Conservation (phyloP, 2,113 vertebrate genomes). For the Rhipidura dahli region DNA sequence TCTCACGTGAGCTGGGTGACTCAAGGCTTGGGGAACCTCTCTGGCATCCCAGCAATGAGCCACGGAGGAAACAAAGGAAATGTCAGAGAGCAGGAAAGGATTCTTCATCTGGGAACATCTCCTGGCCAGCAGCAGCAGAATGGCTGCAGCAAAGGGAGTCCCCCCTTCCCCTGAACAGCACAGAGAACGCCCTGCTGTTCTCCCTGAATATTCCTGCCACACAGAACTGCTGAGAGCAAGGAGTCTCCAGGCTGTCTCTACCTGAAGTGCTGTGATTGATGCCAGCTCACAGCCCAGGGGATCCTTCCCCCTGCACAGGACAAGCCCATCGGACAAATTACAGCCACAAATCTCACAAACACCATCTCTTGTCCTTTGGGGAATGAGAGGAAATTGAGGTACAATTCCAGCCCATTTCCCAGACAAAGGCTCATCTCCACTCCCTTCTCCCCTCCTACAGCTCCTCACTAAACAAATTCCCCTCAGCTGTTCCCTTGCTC, state of each 20-base stretch:
- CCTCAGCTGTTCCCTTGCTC: background rate
- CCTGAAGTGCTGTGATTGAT: background rate
- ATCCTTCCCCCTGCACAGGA: background rate
- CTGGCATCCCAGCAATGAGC: background rate
- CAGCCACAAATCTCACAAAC: background rate
- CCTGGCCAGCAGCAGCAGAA: background rate
- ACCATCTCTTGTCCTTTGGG: background rate
- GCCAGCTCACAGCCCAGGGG: background rate
- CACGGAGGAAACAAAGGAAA: background rate
- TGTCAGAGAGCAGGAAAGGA: background rate
- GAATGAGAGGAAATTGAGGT: background rate
- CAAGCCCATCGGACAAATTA: background rate
- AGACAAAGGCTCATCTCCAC: background rate
- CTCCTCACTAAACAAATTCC: background rate
- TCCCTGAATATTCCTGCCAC: background rate
- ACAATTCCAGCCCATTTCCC: background rate
- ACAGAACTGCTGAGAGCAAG: background rate
- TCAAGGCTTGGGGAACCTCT: background rate
- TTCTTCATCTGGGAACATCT: background rate
- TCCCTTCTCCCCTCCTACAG: background rate
- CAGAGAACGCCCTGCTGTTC: background rate
- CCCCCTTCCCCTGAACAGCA: background rate
- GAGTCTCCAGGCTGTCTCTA: rapidly evolving
- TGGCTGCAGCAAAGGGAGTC: background rate
- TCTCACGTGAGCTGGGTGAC: background rate